Evolutionary conservation across 2,113 vertebrate genomes (phyloP), one percentile per base, ranked within the genome.

Genomic region (Poeciliopsis retropinna): DNA sequence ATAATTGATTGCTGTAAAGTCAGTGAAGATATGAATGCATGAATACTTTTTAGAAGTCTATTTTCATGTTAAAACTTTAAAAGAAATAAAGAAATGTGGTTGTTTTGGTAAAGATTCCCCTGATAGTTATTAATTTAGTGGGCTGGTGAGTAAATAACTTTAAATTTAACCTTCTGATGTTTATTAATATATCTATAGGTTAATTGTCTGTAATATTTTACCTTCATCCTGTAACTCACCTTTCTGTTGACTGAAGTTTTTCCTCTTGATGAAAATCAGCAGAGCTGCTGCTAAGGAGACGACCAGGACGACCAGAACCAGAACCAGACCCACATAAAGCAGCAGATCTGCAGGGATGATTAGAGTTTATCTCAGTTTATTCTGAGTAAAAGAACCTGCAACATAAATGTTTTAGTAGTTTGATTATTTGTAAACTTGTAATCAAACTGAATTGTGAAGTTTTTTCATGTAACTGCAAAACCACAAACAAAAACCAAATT

Each of bases 201-300:
- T 19, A 51, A 17, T n/a, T n/a, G n/a, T n/a, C n/a, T n/a, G n/a
- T 54, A 54, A 54, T 22, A 54, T 17, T 54, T 54, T 4, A 41
- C 39, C 37, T 13, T 11, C 37, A 13, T 39, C 37, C 37, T 39
- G 37, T 39, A 39, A 39, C 72, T 74, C 22, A 87, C 83, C 80
- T 67, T 60, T 67, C 2, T 25, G 28, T 70, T 29, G 63, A 0
- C 0, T 11, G 30, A 2, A 5, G 5, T n/a, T 85, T 7, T 0
- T 83, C 68, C 60, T 83, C 72, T 67, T 76, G 13, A 13, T 66
- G 72, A 68, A 64, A 2, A 83, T 61, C 57, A 81, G 31, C 69
- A 76, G 17, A 54, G 72, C 3, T 0, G 6, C 28, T 6, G 39
- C 72, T 4, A 71, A 37, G 0, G 28, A 0, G 65, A 62, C 0